These are phyloP conservation scores for Stictocephala bisonia DNA, from an alignment of 2,888 invertebrate genomes.

Conservation along the genomic window DNA sequence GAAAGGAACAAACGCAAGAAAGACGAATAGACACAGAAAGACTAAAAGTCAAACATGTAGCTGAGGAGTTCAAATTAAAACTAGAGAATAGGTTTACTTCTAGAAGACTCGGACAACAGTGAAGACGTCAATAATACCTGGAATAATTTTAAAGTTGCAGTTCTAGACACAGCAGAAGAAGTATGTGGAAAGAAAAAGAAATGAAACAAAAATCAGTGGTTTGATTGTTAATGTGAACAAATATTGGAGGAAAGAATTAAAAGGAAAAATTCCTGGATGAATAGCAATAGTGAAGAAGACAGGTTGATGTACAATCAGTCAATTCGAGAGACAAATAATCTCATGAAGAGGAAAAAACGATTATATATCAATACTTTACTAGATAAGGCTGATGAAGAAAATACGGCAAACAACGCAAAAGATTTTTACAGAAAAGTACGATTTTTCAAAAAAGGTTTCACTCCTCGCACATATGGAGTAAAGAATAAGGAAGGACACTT, in stretches of 20 bases:
- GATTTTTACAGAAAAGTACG: constrained; percentile 30
- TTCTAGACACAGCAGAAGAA: constrained; percentile 19
- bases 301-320: not conserved
- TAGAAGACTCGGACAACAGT: not conserved
- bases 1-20: not conserved
- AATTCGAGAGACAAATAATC: constrained; percentile 1
- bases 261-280: not conserved
- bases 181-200: constrained; percentile 22
- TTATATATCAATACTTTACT: constrained; percentile 12
- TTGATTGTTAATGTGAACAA: constrained; percentile 20
- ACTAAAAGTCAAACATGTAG: not conserved
- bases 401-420: constrained; percentile 22
- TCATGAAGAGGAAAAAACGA: constrained; percentile 6
- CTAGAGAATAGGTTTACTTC: constrained; percentile 8
- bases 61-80: not conserved
- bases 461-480: constrained; percentile 5
- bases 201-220: constrained; percentile 10
- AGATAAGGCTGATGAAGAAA: constrained; percentile 22
- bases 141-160: constrained; percentile 2
- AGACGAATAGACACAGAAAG: constrained; percentile 4
- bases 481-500: constrained; percentile 7
- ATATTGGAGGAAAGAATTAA: constrained; percentile 5
- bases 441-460: constrained; percentile 32
- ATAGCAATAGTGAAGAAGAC: not conserved
- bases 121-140: not conserved